Conservation (phyloP, 2,888 invertebrate genomes). For the Nipponacmea schrenckii region DNA sequence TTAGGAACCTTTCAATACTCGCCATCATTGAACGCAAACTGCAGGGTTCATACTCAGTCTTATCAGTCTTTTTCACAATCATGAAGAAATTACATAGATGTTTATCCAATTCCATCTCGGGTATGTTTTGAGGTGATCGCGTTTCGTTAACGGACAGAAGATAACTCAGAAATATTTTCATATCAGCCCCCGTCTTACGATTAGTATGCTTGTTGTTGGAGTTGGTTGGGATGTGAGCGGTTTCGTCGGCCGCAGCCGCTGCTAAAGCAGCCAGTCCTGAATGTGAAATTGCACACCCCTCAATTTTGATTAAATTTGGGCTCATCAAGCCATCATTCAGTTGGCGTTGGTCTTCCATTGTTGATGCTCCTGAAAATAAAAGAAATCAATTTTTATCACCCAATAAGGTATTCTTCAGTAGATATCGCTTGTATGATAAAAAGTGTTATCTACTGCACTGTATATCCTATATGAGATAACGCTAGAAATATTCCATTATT, state of each 20-base stretch:
- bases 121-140: constrained; percentile 46
- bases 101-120: constrained; percentile 50
- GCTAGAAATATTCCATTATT: too few species aligned
- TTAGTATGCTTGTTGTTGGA: constrained; percentile 52
- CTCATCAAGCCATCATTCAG: too few species aligned
- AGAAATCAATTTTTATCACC: too few species aligned
- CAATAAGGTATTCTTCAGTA: too few species aligned
- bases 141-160: constrained; percentile 49
- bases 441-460: too few species aligned
- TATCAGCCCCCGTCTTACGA: constrained; percentile 58
- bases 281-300: neutral
- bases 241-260: neutral
- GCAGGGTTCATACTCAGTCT: constrained; percentile 57
- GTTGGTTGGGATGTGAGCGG: neutral
- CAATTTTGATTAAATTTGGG: too few species aligned
- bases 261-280: neutral
- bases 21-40: constrained; percentile 58
- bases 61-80: constrained; percentile 55
- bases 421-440: too few species aligned
- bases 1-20: constrained; percentile 54
- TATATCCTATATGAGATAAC: too few species aligned
- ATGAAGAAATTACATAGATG: constrained; percentile 54
- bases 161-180: constrained; percentile 54
- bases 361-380: too few species aligned
- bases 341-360: too few species aligned